Percentiles rank a stretch among this genome's conserved stretches.
Evolutionary conservation across 2,888 invertebrate species (phyloP).

Genomic region (Himalopsyche anomala): DNA sequence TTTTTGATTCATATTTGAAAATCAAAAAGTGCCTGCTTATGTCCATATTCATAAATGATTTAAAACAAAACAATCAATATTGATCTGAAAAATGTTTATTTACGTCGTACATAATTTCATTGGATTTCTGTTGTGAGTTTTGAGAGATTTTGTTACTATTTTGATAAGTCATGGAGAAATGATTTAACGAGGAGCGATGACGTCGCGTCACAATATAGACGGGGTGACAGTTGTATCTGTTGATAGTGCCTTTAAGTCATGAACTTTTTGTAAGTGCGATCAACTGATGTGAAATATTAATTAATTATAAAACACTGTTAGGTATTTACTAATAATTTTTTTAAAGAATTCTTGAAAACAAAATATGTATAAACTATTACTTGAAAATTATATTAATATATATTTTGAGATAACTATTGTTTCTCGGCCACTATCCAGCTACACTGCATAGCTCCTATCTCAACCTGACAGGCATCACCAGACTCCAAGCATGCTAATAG

Average conservation of each 20-base stretch:
- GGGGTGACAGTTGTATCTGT: slow-evolving; percentile 63
- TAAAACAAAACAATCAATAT: too few relatives aligned
- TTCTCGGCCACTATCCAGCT: neutral
- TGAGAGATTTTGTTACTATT: slow-evolving; percentile 20
- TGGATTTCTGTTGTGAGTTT: slow-evolving; percentile 36
- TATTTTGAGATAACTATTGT: slow-evolving; percentile 42
- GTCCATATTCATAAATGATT: too few relatives aligned
- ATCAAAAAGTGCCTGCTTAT: too few relatives aligned
- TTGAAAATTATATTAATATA: slow-evolving; percentile 54
- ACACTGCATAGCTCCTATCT: too few relatives aligned
- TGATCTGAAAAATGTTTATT: too few relatives aligned
- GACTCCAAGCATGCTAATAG: too few relatives aligned
- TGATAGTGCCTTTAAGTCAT: slow-evolving; percentile 65
- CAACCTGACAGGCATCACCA: too few relatives aligned
- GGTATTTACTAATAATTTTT: slow-evolving; percentile 39
- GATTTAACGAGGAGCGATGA: slow-evolving; percentile 10
- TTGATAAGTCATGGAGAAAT: slow-evolving; percentile 35
- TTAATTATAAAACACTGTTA: slow-evolving; percentile 36
- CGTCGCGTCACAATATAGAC: slow-evolving; percentile 17
- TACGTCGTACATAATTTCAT: neutral
- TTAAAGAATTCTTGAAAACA: slow-evolving; percentile 26
- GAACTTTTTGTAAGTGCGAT: slow-evolving; percentile 50
- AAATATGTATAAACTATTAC: slow-evolving; percentile 44
- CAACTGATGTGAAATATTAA: slow-evolving; percentile 52
- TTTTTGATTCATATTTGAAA: too few relatives aligned